Evolutionary conservation across 2,888 invertebrate genomes (phyloP).

Genomic region (Meteorus colon): DNA sequence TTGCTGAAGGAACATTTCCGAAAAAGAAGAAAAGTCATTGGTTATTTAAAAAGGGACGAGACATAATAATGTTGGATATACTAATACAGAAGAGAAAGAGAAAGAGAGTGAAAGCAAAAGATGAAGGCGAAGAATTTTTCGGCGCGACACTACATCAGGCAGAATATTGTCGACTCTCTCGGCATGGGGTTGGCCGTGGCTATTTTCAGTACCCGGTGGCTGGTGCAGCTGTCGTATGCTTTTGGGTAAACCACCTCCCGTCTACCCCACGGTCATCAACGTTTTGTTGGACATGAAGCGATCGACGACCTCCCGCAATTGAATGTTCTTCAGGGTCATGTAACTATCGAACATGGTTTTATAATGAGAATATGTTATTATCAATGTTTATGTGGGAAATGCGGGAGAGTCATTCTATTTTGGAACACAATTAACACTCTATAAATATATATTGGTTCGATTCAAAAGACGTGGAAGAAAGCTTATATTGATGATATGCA

Average conservation of each 20-base stretch:
- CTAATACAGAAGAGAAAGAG: constrained; percentile 22
- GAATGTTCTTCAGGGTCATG: constrained; percentile 27
- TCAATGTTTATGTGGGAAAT: no score
- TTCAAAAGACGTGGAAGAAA: no score
- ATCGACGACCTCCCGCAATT: constrained; percentile 55
- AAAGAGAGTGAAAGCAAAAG: constrained; percentile 41
- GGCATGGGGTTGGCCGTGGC: constrained; percentile 66
- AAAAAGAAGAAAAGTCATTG: constrained; percentile 32
- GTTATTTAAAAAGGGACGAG: constrained; percentile 36
- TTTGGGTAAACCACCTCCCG: constrained; percentile 67
- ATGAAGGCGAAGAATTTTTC: constrained; percentile 49
- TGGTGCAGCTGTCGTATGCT: constrained; percentile 66
- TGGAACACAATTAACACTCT: no score
- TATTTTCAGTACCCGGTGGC: constrained; percentile 54
- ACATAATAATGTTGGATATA: not conserved
- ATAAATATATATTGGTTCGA: no score
- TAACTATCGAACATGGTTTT: not conserved
- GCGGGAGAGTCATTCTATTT: no score
- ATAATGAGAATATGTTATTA: not conserved
- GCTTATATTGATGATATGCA: no score
- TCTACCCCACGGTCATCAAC: constrained; percentile 64
- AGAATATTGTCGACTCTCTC: constrained; percentile 53
- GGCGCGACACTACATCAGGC: constrained; percentile 34
- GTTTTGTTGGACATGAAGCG: constrained; percentile 48
- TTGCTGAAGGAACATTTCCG: constrained; percentile 4